Evolutionary conservation across 2,113 vertebrate species (phyloP).

Genomic region (Ornithorhynchus anatinus): DNA sequence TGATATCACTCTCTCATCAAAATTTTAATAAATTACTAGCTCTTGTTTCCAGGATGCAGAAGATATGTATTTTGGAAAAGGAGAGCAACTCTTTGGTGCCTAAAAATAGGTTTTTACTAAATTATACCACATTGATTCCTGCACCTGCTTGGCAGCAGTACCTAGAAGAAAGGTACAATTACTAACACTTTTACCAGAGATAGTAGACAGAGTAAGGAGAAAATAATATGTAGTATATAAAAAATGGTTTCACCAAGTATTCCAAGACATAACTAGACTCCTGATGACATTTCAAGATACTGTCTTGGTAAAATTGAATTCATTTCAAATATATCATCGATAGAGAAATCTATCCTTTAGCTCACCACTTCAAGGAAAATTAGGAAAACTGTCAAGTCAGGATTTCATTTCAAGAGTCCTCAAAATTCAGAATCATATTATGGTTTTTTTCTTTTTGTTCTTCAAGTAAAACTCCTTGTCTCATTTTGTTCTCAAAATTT

Average conservation of each 20-base stretch:
- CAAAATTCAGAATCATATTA: not conserved
- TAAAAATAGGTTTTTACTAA: constrained; percentile 37
- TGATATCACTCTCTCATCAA: too few species aligned
- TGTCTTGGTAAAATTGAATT: too few species aligned
- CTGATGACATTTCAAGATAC: not conserved
- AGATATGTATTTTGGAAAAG: not conserved
- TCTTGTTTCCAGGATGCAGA: too few species aligned
- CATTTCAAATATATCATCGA: too few species aligned
- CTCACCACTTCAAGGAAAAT: not conserved
- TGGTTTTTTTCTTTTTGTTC: not conserved
- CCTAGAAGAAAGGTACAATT: constrained; percentile 39
- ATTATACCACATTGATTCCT: constrained; percentile 18
- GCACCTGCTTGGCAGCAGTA: constrained; percentile 27
- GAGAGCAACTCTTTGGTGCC: not conserved
- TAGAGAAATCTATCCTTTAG: not conserved
- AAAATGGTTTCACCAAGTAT: not conserved
- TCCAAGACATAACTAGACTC: not conserved
- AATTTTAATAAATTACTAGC: not conserved
- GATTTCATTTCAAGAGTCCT: not conserved
- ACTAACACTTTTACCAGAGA: constrained; percentile 16
- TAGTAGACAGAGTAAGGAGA: constrained; percentile 1
- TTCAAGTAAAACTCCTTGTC: not conserved
- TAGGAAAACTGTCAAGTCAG: not conserved
- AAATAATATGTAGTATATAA: not conserved
- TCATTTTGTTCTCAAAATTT: not conserved